Percentiles rank a stretch among this genome's conserved stretches.
Evolutionary conservation across 2,888 invertebrate genomes (phyloP).

Genomic region (Serripes groenlandicus): DNA sequence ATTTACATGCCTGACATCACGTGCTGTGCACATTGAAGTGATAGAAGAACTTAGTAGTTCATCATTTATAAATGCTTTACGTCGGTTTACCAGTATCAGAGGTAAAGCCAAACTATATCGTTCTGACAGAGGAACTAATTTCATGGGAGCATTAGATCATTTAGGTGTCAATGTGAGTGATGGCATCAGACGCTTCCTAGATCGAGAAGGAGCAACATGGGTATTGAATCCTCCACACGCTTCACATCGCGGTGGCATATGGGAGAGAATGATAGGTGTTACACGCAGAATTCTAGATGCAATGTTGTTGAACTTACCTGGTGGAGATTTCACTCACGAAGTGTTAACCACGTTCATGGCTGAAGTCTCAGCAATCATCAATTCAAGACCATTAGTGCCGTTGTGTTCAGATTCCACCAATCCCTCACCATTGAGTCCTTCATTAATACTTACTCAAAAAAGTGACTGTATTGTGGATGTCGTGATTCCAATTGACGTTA

Average conservation of each 20-base stretch:
- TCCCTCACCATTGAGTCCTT: conserved; percentile 31
- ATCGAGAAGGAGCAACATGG: conserved; percentile 32
- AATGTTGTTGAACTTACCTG: conserved; percentile 12
- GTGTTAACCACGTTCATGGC: conserved; percentile 46
- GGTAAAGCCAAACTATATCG: conserved; percentile 30
- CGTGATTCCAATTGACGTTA: not conserved
- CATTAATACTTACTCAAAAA: conserved; percentile 44
- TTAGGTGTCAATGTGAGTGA: conserved; percentile 32
- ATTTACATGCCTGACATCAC: conserved; percentile 50
- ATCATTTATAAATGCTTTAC: conserved; percentile 32
- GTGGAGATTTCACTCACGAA: conserved; percentile 40
- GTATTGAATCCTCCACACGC: conserved; percentile 61
- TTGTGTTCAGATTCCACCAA: conserved; percentile 27
- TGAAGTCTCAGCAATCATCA: conserved; percentile 55
- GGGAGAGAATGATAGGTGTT: conserved; percentile 44
- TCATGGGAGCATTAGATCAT: conserved; percentile 40
- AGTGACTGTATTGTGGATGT: not conserved
- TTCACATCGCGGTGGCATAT: conserved; percentile 49
- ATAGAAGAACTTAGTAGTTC: conserved; percentile 45
- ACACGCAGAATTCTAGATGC: conserved; percentile 27
- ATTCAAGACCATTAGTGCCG: conserved; percentile 38
- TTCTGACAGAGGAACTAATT: conserved; percentile 57
- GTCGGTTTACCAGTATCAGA: conserved; percentile 25
- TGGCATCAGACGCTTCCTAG: conserved; percentile 16
- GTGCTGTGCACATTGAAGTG: conserved; percentile 60